Conservation (phyloP, 2,888 invertebrate species). For the Smittia sp. region DNA sequence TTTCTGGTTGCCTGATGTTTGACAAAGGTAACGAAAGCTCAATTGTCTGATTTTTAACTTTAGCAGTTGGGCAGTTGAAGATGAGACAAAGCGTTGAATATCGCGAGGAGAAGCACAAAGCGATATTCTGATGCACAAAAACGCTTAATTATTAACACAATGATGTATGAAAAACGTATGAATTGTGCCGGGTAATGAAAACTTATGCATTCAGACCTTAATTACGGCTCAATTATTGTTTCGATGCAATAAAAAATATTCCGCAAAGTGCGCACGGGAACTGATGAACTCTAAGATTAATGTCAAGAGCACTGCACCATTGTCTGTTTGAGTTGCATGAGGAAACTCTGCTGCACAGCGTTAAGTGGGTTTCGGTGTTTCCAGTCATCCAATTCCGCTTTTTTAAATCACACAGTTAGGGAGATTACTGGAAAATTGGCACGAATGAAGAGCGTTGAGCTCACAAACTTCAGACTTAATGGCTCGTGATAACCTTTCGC, state of each 20-base stretch:
- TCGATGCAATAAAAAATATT: neutral
- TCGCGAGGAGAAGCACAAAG: too few species aligned
- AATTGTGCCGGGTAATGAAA: neutral
- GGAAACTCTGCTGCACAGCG: neutral
- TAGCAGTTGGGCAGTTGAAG: too few species aligned
- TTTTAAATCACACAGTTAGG: too few species aligned
- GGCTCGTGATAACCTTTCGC: neutral
- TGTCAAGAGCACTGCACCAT: slow-evolving; percentile 28
- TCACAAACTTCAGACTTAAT: too few species aligned
- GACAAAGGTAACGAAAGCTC: too few species aligned
- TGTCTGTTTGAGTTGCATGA: slow-evolving; percentile 17
- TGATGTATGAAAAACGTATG: neutral
- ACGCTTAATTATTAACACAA: neutral
- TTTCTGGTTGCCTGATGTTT: too few species aligned
- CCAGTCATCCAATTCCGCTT: too few species aligned
- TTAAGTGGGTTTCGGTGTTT: neutral
- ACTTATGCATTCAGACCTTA: slow-evolving; percentile 4
- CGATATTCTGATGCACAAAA: neutral
- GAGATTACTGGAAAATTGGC: too few species aligned
- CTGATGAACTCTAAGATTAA: slow-evolving; percentile 39
- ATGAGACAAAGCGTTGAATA: too few species aligned
- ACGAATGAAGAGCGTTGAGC: too few species aligned
- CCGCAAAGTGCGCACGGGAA: slow-evolving; percentile 7
- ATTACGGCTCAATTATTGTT: neutral
- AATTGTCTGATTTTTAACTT: too few species aligned